Conservation (phyloP, 2,888 invertebrate genomes). For the Serrognathus titanus region DNA sequence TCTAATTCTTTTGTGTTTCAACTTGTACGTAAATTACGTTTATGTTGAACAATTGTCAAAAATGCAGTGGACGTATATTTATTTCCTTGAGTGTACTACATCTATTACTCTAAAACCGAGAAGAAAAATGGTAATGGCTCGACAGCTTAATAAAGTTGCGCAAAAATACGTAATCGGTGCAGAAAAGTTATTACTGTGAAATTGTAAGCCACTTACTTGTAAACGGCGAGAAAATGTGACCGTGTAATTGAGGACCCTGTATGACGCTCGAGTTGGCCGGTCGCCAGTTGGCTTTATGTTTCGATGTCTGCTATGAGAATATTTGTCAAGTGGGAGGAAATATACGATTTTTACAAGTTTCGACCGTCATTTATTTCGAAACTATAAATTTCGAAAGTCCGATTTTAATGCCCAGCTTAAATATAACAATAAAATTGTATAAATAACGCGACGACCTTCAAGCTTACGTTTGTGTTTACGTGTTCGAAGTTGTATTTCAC, state of each 20-base stretch:
- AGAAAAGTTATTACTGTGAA: slow-evolving; percentile 14
- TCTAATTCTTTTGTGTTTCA: no score
- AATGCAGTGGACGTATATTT: no score
- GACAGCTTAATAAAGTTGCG: slow-evolving; percentile 16
- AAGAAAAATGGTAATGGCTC: slow-evolving; percentile 11
- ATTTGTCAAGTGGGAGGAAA: slow-evolving; percentile 26
- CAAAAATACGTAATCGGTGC: slow-evolving; percentile 17
- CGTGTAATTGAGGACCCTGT: slow-evolving; percentile 19
- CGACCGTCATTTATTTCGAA: neutral
- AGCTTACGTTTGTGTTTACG: no score
- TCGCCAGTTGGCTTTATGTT: slow-evolving; percentile 27
- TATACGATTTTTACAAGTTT: slow-evolving; percentile 24
- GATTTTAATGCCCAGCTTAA: no score
- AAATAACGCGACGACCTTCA: no score
- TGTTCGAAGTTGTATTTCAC: neutral
- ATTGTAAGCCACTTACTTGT: slow-evolving; percentile 2
- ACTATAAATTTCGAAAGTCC: neutral
- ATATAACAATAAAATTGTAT: no score
- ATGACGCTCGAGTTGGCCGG: slow-evolving; percentile 22
- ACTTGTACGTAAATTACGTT: no score
- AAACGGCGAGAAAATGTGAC: neutral
- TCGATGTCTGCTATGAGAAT: slow-evolving; percentile 24
- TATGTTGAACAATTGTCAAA: no score
- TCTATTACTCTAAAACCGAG: neutral
- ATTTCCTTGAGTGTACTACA: no score